Conservation (phyloP, 2,113 vertebrate genomes). For the Scalopus aquaticus region DNA sequence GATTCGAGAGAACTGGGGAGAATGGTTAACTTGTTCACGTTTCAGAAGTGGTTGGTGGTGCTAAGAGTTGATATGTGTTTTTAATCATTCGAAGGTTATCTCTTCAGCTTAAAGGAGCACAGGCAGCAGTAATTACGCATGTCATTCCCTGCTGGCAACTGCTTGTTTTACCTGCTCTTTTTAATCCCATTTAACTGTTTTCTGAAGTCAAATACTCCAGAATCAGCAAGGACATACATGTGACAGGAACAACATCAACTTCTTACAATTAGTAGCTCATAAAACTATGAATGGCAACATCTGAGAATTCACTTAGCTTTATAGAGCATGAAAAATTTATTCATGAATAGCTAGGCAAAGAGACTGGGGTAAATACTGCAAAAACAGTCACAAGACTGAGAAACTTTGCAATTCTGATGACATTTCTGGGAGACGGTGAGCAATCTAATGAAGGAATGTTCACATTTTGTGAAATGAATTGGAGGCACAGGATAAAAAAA, state of each 20-base stretch:
- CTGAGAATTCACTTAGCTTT: constrained; percentile 56
- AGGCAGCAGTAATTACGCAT: neutral
- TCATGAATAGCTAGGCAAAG: constrained; percentile 57
- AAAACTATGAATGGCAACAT: constrained; percentile 53
- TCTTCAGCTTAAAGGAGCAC: neutral
- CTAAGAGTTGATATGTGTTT: neutral
- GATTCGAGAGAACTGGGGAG: neutral
- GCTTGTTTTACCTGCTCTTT: neutral
- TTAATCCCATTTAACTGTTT: constrained; percentile 11
- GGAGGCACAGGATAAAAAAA: constrained; percentile 22
- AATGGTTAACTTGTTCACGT: neutral
- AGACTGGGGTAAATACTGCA: constrained; percentile 56
- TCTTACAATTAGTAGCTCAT: constrained; percentile 59
- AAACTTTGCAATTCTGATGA: constrained; percentile 62
- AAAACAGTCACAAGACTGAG: constrained; percentile 46
- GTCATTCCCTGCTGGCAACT: neutral
- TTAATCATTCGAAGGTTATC: constrained; percentile 22
- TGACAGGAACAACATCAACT: neutral
- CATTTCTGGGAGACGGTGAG: constrained; percentile 46
- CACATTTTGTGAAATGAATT: constrained; percentile 61
- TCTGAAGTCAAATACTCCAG: constrained; percentile 21
- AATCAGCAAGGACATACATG: neutral
- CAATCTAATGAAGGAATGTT: constrained; percentile 32
- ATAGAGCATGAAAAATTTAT: constrained; percentile 60
- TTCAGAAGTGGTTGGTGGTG: neutral